Base-by-base conservation (phyloP, 2,888 invertebrate genomes). In the Aphodius granarius region DNA sequence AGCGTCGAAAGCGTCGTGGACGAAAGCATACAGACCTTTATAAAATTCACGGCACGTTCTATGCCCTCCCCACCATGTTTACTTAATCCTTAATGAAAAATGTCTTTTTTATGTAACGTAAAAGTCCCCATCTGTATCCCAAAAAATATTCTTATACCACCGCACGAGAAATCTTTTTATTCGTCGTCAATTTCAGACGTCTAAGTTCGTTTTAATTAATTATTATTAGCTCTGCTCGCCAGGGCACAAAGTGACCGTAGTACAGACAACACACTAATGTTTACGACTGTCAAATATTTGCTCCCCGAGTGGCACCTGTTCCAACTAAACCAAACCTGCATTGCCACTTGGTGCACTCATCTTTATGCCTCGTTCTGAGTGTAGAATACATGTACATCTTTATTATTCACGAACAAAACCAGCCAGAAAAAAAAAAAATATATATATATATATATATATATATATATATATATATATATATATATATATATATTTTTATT, bases 261-360 rank as follows among this genome's bases (percentile, higher is more conserved):
- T 70, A 74, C 68, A 74, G 70, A 71, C 71, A 74, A 71, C 74
- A 68, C 74, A 73, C 71, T 76, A 73, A 43, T 76, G 76, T 76
- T 76, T 76, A 73, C 73, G 71, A 76, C 73, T 76, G 73, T 73
- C 73, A 76, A 76, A 76, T 76, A 76, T 76, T 76, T 71, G 71
- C 76, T 64, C 71, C 71, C 63, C 63, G 73, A 73, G 76, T 73
- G 66, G 76, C 76, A 76, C 76, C 76, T 76, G 76, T 76, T 73
- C 73, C 73, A 73, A 76, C 76, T 73, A 71, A 76, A 76, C 73
- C 73, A 71, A 70, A 75, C 73, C 66, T 66, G 73, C 74, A 74
- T 6, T 6, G 43, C 43, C 43, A 43, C 43, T 43, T 6, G 43
- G 9, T 43, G 2, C 43, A 43, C 43, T 43, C 43, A 43, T 13